A percentile compares a stretch with the other conserved stretches of the same genome.
Conservation (phyloP, 1,140 invertebrate genomes). For the Prorops nasuta region DNA sequence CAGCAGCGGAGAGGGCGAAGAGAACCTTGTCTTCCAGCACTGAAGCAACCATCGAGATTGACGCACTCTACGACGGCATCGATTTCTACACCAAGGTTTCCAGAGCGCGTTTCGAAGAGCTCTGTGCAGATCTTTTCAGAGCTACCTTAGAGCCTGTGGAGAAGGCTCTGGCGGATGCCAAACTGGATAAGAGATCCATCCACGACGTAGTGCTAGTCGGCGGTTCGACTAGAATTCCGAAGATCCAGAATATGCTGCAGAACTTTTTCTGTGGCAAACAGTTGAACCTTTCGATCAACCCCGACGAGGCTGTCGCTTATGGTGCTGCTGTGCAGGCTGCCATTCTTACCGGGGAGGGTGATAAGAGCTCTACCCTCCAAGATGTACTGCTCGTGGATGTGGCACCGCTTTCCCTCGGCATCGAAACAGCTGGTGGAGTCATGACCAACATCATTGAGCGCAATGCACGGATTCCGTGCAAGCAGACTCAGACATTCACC, state of each 20-base stretch:
- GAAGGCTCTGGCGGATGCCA: slow-evolving; percentile 65
- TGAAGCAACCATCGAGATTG: slow-evolving; percentile 70
- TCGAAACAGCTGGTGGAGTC: slow-evolving; percentile 59
- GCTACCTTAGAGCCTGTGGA: slow-evolving; percentile 71
- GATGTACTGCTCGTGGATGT: slow-evolving; percentile 60
- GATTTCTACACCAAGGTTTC: slow-evolving; percentile 75
- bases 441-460: slow-evolving; percentile 62
- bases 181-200: slow-evolving; percentile 61
- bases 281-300: slow-evolving; percentile 65
- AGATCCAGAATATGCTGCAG: slow-evolving; percentile 65
- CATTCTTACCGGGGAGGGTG: slow-evolving; percentile 49
- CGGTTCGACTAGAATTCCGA: slow-evolving; percentile 67
- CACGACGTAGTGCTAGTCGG: slow-evolving; percentile 69
- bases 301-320: slow-evolving; percentile 72
- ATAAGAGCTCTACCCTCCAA: slow-evolving; percentile 50
- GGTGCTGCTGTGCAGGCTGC: slow-evolving; percentile 67
- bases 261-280: slow-evolving; percentile 69
- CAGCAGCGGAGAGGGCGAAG: slow-evolving; percentile 75
- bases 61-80: slow-evolving; percentile 68
- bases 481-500: slow-evolving; percentile 58
- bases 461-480: slow-evolving; percentile 58
- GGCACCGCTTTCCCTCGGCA: slow-evolving; percentile 57
- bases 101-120: slow-evolving; percentile 76
- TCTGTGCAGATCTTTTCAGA: slow-evolving; percentile 79
- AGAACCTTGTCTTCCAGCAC: slow-evolving; percentile 72